phyloP scores from a whole-genome alignment of 2,888 invertebrate genomes.

The Eledona agricola region DNA sequence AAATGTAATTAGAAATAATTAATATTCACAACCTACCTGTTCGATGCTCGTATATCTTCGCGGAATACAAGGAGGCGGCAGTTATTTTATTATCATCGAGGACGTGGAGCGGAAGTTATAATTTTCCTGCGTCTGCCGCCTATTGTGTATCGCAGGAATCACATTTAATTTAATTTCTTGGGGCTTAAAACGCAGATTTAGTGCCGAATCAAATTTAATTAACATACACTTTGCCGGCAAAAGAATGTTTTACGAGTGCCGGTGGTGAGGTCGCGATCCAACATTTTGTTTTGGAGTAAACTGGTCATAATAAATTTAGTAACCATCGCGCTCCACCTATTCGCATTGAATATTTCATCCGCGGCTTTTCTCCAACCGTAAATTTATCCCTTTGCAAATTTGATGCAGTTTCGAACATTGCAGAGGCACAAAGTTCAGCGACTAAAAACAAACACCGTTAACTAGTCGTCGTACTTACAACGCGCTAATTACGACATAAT shows the following conservation, averaged over 20 bases:
- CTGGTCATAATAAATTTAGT: slow-evolving; percentile 30
- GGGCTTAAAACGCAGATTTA: background rate
- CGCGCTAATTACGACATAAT: slow-evolving; percentile 22
- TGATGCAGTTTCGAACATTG: slow-evolving; percentile 23
- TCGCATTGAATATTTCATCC: slow-evolving; percentile 35
- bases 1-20: slow-evolving; percentile 43
- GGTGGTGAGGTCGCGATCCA: background rate
- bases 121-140: slow-evolving; percentile 30
- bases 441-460: slow-evolving; percentile 27
- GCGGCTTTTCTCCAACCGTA: slow-evolving; percentile 32
- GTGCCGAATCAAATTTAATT: background rate
- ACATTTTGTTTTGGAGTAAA: slow-evolving; percentile 21
- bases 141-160: slow-evolving; percentile 27
- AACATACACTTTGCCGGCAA: background rate
- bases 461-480: background rate
- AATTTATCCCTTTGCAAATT: slow-evolving; percentile 30
- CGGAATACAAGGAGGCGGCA: slow-evolving; percentile 15
- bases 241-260: background rate
- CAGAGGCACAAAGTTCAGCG: slow-evolving; percentile 4
- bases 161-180: slow-evolving; percentile 29
- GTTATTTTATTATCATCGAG: slow-evolving; percentile 29
- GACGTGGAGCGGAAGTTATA: slow-evolving; percentile 29
- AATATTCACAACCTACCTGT: slow-evolving; percentile 35
- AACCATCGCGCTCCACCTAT: slow-evolving; percentile 27
- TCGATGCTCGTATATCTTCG: slow-evolving; percentile 27